Evolutionary conservation across 2,888 invertebrate species (phyloP).

Genomic region (Aplocera efformata): DNA sequence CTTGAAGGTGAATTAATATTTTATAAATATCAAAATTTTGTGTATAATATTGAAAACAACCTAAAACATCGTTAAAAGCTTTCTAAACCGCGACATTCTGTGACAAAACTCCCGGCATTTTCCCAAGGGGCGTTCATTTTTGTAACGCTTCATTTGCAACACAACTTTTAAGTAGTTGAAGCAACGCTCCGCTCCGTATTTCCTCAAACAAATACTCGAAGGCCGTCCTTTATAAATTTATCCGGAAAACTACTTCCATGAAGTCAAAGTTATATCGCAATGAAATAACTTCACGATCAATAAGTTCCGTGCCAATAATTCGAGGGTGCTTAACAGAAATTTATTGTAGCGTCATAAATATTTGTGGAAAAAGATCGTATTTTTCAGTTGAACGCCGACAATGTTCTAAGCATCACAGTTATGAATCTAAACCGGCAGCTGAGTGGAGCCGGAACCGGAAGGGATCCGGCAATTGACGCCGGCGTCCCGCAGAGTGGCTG

Average conservation of each 20-base stretch:
- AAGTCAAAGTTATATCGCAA: conserved; percentile 39
- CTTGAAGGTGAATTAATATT: too few relatives aligned
- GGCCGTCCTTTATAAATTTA: conserved; percentile 35
- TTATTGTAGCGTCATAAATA: conserved; percentile 42
- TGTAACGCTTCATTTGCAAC: conserved; percentile 69
- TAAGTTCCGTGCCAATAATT: conserved; percentile 14
- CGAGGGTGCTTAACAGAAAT: conserved; percentile 16
- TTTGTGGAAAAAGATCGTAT: conserved; percentile 47
- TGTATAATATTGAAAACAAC: background rate
- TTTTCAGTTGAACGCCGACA: conserved; percentile 52
- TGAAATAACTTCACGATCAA: conserved; percentile 19
- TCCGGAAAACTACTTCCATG: conserved; percentile 41
- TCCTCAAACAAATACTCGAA: conserved; percentile 55
- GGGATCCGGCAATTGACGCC: conserved; percentile 71
- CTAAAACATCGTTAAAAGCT: conserved; percentile 15
- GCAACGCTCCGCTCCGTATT: conserved; percentile 51
- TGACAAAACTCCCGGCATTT: conserved; percentile 34
- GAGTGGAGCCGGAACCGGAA: conserved; percentile 67
- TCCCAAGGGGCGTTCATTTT: conserved; percentile 55
- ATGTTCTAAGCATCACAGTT: conserved; percentile 58
- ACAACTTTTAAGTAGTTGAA: conserved; percentile 65
- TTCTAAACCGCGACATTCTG: conserved; percentile 33
- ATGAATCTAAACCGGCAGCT: conserved; percentile 58
- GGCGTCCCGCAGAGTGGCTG: conserved; percentile 55
- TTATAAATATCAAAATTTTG: background rate